Percentiles rank a stretch among this genome's conserved stretches.
Conservation (phyloP, 92 coral and sea anemone species). For the Parazoanthus swiftii region DNA sequence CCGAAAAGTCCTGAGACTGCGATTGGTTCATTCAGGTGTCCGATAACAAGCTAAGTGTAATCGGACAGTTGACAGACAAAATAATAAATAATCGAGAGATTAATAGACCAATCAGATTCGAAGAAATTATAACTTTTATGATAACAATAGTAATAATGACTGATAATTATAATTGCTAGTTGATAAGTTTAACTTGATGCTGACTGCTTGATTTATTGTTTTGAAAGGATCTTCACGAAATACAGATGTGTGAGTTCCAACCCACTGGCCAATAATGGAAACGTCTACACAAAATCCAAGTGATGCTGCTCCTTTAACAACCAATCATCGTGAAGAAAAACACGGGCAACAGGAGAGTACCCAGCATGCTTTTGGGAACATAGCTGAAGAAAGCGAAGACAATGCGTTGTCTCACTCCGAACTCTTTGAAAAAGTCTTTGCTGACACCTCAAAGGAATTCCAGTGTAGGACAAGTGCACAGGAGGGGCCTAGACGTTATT, state of each 20-base stretch:
- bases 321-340: background rate
- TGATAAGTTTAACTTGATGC: no score
- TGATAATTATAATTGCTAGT: no score
- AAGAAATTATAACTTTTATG: no score
- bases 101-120: no score
- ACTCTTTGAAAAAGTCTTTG: slow-evolving; percentile 31
- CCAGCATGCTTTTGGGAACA: background rate
- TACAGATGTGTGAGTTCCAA: background rate
- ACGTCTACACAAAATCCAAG: background rate
- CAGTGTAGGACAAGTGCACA: background rate
- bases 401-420: background rate
- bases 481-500: slow-evolving; percentile 9
- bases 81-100: no score
- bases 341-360: background rate
- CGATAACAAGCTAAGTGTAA: no score
- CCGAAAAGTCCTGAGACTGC: no score
- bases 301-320: background rate
- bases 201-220: background rate
- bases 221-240: background rate
- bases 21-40: no score
- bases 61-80: no score
- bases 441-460: slow-evolving; percentile 29
- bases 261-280: background rate
- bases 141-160: no score
- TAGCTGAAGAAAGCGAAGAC: slow-evolving; percentile 15